Conservation (phyloP, 2,888 invertebrate genomes). For the Drosophila kokeensis region DNA sequence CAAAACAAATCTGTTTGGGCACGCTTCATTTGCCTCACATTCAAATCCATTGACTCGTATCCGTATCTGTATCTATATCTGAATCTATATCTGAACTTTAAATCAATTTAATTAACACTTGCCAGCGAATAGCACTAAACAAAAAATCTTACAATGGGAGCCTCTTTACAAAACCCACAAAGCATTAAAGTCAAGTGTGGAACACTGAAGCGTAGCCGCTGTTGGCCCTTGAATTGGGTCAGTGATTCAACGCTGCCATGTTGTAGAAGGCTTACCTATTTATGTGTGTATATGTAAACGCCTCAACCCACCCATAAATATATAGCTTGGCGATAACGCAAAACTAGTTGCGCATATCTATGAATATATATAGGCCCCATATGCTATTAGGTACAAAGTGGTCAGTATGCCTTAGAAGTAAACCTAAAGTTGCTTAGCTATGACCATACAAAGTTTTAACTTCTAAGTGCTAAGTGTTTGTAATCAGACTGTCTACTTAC, state of each 20-base stretch:
- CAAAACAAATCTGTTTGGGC: conserved; percentile 56
- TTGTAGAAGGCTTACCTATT: conserved; percentile 20
- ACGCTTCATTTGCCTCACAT: conserved; percentile 70
- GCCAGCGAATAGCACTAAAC: conserved; percentile 46
- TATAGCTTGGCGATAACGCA: conserved; percentile 59
- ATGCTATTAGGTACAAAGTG: conserved; percentile 12
- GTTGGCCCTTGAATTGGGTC: conserved; percentile 56
- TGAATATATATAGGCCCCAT: conserved; percentile 2
- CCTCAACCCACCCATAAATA: conserved; percentile 28
- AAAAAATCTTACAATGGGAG: conserved; percentile 47
- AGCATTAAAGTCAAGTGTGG: conserved; percentile 41
- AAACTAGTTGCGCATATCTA: conserved; percentile 41
- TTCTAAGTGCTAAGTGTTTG: conserved; percentile 8
- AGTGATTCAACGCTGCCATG: conserved; percentile 48
- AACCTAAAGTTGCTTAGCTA: conserved; percentile 7
- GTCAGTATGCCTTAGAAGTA: conserved; percentile 25
- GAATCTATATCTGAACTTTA: conserved; percentile 27
- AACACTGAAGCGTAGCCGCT: conserved; percentile 49
- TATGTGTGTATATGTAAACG: neutral
- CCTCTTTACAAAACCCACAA: conserved; percentile 27
- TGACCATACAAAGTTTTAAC: conserved; percentile 11
- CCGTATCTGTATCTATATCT: conserved; percentile 10
- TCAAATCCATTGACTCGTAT: conserved; percentile 41
- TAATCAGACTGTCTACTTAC: conserved; percentile 11
- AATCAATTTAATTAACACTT: conserved; percentile 76